phyloP scores from a whole-genome alignment of 1,140 invertebrate genomes.

The Leguminivora glycinivorella region DNA sequence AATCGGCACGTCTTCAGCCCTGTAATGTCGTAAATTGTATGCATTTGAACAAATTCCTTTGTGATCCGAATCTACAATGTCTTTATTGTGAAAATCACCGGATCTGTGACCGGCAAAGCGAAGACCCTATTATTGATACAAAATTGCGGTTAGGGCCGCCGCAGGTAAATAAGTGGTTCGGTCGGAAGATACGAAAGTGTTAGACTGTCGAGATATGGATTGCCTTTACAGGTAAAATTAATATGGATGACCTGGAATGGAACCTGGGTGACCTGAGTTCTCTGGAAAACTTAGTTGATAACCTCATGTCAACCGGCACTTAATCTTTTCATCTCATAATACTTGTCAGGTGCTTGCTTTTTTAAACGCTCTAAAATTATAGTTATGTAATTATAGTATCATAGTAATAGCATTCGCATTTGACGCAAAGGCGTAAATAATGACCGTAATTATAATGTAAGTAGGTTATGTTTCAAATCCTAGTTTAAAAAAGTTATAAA shows the following conservation, averaged over 20 bases:
- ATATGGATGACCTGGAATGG: too few species aligned
- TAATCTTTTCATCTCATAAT: too few species aligned
- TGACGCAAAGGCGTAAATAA: too few species aligned
- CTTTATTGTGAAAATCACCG: conserved; percentile 36
- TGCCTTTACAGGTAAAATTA: too few species aligned
- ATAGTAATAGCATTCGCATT: too few species aligned
- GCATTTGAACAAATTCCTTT: conserved; percentile 20
- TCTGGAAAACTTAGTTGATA: too few species aligned
- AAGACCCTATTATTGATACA: conserved; percentile 33
- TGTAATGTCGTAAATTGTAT: conserved; percentile 13
- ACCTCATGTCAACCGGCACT: too few species aligned
- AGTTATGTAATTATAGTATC: too few species aligned
- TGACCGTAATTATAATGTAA: too few species aligned
- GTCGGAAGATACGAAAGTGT: conserved; percentile 8
- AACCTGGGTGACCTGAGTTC: too few species aligned
- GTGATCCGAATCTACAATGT: conserved; percentile 36
- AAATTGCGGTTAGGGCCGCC: conserved; percentile 31
- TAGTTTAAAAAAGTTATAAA: background rate
- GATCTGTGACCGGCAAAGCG: conserved; percentile 30
- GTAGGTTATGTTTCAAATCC: background rate
- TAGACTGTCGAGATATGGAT: background rate
- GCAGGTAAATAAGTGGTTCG: conserved; percentile 34
- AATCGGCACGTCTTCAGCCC: background rate
- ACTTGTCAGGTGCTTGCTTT: too few species aligned
- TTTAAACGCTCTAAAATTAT: too few species aligned